Conservation (phyloP, 2,888 invertebrate genomes). For the Tachina grossa region DNA sequence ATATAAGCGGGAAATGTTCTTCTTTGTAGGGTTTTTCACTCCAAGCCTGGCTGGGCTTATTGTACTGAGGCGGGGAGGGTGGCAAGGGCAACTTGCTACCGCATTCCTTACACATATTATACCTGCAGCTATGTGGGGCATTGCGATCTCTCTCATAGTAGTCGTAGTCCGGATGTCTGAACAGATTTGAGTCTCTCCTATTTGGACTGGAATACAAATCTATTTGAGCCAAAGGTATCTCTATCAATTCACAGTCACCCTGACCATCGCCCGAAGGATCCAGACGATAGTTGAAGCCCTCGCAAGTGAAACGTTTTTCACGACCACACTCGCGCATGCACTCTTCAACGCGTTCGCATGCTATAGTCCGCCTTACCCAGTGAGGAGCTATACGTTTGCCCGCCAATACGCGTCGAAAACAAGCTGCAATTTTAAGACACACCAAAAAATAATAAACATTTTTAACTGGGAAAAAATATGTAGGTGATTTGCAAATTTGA, state of each 20-base stretch:
- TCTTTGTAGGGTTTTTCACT: constrained; percentile 73
- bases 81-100: constrained; percentile 76
- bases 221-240: constrained; percentile 88
- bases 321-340: constrained; percentile 90
- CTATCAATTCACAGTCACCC: constrained; percentile 90
- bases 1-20: constrained; percentile 75
- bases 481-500: background rate
- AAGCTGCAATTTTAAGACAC: constrained; percentile 84
- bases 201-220: constrained; percentile 84
- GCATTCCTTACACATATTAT: constrained; percentile 81
- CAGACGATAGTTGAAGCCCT: constrained; percentile 93
- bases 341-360: constrained; percentile 89
- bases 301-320: constrained; percentile 90
- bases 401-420: constrained; percentile 90
- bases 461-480: constrained; percentile 12
- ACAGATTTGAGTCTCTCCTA: constrained; percentile 83
- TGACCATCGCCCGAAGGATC: constrained; percentile 88
- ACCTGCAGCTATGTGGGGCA: constrained; percentile 86
- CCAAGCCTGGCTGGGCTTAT: constrained; percentile 78
- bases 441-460: background rate
- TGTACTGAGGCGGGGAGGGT: constrained; percentile 76
- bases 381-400: constrained; percentile 88
- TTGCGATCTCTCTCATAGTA: constrained; percentile 91
- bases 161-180: constrained; percentile 87
- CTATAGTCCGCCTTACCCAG: constrained; percentile 87